These are phyloP conservation scores for Pseudomyrmex sp. DNA, from an alignment of 1,140 invertebrate genomes.

Conservation along the genomic window DNA sequence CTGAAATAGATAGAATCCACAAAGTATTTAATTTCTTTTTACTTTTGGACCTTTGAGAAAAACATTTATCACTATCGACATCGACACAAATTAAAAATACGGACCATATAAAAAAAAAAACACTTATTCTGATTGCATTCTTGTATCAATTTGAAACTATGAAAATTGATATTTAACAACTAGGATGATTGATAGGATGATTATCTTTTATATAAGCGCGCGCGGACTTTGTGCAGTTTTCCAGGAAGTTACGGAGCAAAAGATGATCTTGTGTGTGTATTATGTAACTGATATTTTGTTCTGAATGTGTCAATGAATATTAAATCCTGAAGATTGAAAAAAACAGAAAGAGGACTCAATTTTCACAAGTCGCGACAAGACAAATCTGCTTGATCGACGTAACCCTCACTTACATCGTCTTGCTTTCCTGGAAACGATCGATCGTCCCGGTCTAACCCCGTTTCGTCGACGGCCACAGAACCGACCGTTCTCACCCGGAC, in stretches of 20 bases:
- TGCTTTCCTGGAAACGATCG: constrained; percentile 39
- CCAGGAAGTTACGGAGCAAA: neutral
- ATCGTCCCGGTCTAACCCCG: constrained; percentile 50
- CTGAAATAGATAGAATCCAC: no score
- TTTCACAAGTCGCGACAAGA: neutral
- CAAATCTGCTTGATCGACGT: neutral
- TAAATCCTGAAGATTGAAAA: neutral
- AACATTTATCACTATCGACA: no score
- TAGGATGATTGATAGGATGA: neutral
- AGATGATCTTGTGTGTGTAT: neutral
- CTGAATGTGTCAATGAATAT: neutral
- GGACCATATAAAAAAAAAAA: no score
- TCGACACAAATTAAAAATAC: no score
- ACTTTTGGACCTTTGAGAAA: neutral
- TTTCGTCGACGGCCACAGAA: neutral
- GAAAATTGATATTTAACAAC: neutral
- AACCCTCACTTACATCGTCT: constrained; percentile 18
- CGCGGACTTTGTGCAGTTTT: neutral
- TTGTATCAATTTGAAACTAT: neutral
- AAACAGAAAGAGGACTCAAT: neutral
- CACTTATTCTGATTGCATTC: no score
- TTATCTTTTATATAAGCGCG: constrained; percentile 22
- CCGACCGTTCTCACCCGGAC: neutral
- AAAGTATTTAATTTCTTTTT: neutral
- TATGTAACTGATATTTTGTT: no score